Evolutionary conservation across 2,888 invertebrate genomes (phyloP), one percentile per base, ranked within the genome.

Genomic region (Pilophorus perplexus): DNA sequence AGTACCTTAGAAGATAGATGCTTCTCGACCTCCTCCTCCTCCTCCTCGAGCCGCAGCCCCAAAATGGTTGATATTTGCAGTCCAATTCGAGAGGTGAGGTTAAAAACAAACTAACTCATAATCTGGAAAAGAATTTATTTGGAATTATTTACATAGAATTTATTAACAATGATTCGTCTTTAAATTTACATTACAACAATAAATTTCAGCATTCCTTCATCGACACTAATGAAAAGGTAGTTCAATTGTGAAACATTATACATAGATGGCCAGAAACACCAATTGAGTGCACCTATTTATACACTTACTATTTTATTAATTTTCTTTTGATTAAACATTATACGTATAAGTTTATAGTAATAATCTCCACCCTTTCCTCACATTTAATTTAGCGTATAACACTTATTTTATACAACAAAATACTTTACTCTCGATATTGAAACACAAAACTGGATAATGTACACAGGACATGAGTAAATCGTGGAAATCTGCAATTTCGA

Each of bases 191-290:
- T 22, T 59, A 59, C 59, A 59, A 59, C 59, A 59, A 59, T 40
- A 59, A 42, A 59, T 1, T 59, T 59, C 42, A 59, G 42, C 25
- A 22, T 18, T 20, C 20, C 5, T 40, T 59, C 18, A 25, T 25
- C 16, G 25, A 23, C 25, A 42, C 59, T 59, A 59, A 59, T 42
- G 59, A 59, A 42, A 40, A 59, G n/a, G 40, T 59, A 59, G 42
- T 42, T 59, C 40, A 25, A 59, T 59, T 16, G 40, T 59, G 59
- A 59, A 59, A 59, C 42, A 59, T 57, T 57, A 57, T 59, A 59
- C 59, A 59, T 59, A 42, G 22, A 59, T 59, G 59, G 59, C 42
- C 42, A 42, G 40, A 33, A 59, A 59, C 59, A 59, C 59, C 59
- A 40, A 59, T 40, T 59, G 25, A n/a, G 33, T 59, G 59, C 33